Evolutionary conservation across 2,888 invertebrate species (phyloP).

Genomic region (Drosophila diplacantha): DNA sequence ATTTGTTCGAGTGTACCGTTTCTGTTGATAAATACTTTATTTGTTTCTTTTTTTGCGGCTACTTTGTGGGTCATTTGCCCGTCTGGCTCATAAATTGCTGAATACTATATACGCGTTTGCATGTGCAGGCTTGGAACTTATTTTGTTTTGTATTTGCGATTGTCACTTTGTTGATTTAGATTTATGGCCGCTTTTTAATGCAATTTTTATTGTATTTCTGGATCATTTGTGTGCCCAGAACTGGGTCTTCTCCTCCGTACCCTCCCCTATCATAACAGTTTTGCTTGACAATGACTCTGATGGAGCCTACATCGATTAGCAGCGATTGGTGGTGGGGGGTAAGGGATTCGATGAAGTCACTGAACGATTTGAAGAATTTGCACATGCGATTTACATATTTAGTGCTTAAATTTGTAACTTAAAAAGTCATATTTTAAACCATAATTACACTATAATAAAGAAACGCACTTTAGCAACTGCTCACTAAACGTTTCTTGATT

Average conservation of each 20-base stretch:
- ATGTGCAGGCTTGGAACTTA: slow-evolving; percentile 13
- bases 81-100: slow-evolving; percentile 43
- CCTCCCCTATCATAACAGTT: neutral
- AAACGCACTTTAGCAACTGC: neutral
- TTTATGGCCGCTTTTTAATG: slow-evolving; percentile 62
- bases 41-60: slow-evolving; percentile 12
- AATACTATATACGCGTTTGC: slow-evolving; percentile 7
- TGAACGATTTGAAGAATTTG: slow-evolving; percentile 12
- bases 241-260: neutral
- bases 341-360: slow-evolving; percentile 11
- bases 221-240: slow-evolving; percentile 23
- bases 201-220: slow-evolving; percentile 57
- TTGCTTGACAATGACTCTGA: slow-evolving; percentile 7
- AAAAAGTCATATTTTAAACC: neutral
- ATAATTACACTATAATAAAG: neutral
- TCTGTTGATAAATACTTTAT: slow-evolving; percentile 12
- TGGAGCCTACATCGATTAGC: slow-evolving; percentile 29
- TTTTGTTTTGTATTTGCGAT: slow-evolving; percentile 43
- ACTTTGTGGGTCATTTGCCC: slow-evolving; percentile 67
- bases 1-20: slow-evolving; percentile 24
- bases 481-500: neutral
- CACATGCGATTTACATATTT: neutral
- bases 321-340: slow-evolving; percentile 8
- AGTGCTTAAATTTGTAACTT: neutral
- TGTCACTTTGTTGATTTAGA: slow-evolving; percentile 63